Conservation (phyloP, 2,888 invertebrate genomes). For the Polyommatus icarus region DNA sequence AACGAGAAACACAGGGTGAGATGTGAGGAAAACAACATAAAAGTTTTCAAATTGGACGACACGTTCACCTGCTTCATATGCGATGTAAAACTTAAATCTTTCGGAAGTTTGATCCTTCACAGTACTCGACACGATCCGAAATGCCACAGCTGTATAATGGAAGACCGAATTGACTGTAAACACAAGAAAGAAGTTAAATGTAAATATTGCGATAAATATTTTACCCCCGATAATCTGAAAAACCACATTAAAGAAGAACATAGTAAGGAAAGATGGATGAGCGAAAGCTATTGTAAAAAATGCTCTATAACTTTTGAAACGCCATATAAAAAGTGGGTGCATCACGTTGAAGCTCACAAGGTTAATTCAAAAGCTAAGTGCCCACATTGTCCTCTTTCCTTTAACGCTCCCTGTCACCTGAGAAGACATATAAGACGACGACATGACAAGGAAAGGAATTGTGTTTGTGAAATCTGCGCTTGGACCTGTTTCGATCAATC, state of each 20-base stretch:
- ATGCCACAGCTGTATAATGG: slow-evolving; percentile 63
- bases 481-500: slow-evolving; percentile 46
- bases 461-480: slow-evolving; percentile 51
- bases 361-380: slow-evolving; percentile 40
- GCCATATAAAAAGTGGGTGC: slow-evolving; percentile 42
- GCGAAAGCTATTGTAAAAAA: slow-evolving; percentile 40
- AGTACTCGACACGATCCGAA: slow-evolving; percentile 51
- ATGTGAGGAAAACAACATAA: slow-evolving; percentile 44
- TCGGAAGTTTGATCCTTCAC: slow-evolving; percentile 50
- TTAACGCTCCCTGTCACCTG: slow-evolving; percentile 42
- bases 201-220: slow-evolving; percentile 37
- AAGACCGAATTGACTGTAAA: slow-evolving; percentile 49
- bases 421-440: slow-evolving; percentile 48
- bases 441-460: slow-evolving; percentile 51
- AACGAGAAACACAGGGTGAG: slow-evolving; percentile 42
- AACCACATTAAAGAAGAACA: slow-evolving; percentile 44
- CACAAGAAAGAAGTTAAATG: slow-evolving; percentile 52
- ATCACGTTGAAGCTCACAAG: slow-evolving; percentile 43
- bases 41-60: slow-evolving; percentile 50
- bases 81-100: slow-evolving; percentile 49
- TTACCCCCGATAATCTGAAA: slow-evolving; percentile 38
- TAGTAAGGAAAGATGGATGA: slow-evolving; percentile 34
- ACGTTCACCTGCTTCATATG: slow-evolving; percentile 53
- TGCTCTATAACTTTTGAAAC: slow-evolving; percentile 43
- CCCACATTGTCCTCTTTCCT: slow-evolving; percentile 41